Evolutionary conservation across 2,797 vertebrate genomes (phyloP).

Genomic region (Octomys mimax): DNA sequence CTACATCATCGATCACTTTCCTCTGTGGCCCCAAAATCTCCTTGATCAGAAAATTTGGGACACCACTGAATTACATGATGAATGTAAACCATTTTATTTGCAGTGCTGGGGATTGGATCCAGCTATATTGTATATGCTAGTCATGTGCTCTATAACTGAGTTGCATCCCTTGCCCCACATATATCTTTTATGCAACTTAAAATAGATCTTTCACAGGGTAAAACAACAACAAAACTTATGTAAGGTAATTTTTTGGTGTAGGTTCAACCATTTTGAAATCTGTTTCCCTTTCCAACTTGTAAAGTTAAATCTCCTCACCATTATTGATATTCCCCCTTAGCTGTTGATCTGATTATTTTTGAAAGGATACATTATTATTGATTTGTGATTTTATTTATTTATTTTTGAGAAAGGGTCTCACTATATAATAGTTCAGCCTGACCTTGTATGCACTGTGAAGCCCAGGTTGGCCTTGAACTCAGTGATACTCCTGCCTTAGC

Average conservation of each 20-base stretch:
- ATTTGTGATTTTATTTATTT: neutral
- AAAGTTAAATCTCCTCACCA: neutral
- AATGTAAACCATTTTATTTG: neutral
- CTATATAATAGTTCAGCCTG: neutral
- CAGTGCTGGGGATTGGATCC: neutral
- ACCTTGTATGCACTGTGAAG: neutral
- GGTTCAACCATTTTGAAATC: slow-evolving; percentile 7
- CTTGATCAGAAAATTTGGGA: too few species aligned
- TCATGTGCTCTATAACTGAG: too few species aligned
- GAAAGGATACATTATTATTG: slow-evolving; percentile 55
- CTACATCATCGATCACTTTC: too few species aligned
- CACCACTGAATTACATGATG: too few species aligned
- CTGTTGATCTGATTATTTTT: slow-evolving; percentile 56
- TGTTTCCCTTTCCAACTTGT: slow-evolving; percentile 9
- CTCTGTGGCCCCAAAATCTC: too few species aligned
- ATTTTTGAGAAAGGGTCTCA: neutral
- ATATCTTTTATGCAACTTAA: neutral
- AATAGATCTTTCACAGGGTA: neutral
- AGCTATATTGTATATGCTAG: neutral
- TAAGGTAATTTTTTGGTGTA: slow-evolving; percentile 43
- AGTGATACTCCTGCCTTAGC: neutral
- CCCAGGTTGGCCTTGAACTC: neutral
- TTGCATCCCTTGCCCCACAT: neutral
- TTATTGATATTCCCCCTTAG: slow-evolving; percentile 16
- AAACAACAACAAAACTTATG: neutral